These are phyloP conservation scores for Syngnathus acus DNA, from an alignment of 2,797 vertebrate species.

Conservation along the genomic window DNA sequence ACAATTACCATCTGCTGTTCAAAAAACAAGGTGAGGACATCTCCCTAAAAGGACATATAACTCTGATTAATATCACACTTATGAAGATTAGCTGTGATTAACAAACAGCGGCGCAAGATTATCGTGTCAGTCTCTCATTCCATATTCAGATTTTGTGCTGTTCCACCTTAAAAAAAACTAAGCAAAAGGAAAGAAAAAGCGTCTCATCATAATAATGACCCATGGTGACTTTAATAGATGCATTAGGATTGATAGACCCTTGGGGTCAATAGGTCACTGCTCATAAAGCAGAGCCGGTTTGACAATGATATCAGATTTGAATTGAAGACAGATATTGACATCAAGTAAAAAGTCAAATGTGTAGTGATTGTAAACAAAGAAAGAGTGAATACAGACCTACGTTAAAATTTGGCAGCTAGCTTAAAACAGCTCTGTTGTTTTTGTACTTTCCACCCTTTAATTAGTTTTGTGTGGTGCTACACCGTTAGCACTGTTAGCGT, in stretches of 20 bases:
- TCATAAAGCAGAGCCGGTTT: slow-evolving; percentile 64
- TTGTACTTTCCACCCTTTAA: too few relatives aligned
- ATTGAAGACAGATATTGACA: slow-evolving; percentile 52
- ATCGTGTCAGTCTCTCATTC: slow-evolving; percentile 59
- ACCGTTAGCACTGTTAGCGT: too few relatives aligned
- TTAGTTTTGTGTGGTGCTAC: too few relatives aligned
- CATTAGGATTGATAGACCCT: slow-evolving; percentile 66
- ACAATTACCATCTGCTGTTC: slow-evolving; percentile 48
- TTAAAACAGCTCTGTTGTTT: too few relatives aligned
- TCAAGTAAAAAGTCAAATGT: slow-evolving; percentile 64
- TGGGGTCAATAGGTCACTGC: slow-evolving; percentile 68
- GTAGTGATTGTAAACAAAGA: slow-evolving; percentile 63
- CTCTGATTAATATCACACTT: slow-evolving; percentile 48
- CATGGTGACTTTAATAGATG: slow-evolving; percentile 63
- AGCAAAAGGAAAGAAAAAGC: slow-evolving; percentile 27
- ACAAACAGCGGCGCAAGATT: slow-evolving; percentile 52
- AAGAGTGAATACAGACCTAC: neutral
- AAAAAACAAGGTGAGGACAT: slow-evolving; percentile 47
- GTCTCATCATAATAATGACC: slow-evolving; percentile 67
- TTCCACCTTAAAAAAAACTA: slow-evolving; percentile 45
- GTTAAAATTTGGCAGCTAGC: neutral
- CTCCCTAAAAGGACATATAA: slow-evolving; percentile 35
- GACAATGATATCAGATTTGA: slow-evolving; percentile 65
- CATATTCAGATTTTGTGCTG: slow-evolving; percentile 52
- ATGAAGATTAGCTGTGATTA: slow-evolving; percentile 55